Evolutionary conservation across 2,888 invertebrate genomes (phyloP).

Genomic region (Notocelia uddmanniana): DNA sequence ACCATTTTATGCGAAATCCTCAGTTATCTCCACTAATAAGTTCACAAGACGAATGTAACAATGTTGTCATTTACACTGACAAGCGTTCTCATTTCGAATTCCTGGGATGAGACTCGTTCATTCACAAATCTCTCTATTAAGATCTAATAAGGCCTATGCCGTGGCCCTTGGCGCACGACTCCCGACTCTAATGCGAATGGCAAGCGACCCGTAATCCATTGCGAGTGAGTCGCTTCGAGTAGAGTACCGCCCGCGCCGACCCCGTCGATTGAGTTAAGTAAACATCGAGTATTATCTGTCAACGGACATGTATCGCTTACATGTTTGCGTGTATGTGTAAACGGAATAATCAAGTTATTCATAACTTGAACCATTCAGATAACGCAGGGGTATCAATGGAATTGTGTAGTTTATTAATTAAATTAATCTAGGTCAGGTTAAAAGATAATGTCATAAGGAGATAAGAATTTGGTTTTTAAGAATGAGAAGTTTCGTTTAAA

Average conservation of each 20-base stretch:
- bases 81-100: constrained; percentile 71
- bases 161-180: constrained; percentile 61
- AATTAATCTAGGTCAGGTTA: constrained; percentile 62
- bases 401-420: constrained; percentile 55
- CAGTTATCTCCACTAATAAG: constrained; percentile 15
- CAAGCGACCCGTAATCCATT: constrained; percentile 62
- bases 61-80: constrained; percentile 62
- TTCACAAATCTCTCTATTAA: constrained; percentile 74
- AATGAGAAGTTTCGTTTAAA: background rate
- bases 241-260: constrained; percentile 69
- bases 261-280: constrained; percentile 83
- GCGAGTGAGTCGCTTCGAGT: constrained; percentile 56
- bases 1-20: constrained; percentile 35
- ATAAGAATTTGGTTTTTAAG: constrained; percentile 4
- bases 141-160: constrained; percentile 70
- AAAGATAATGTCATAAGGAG: constrained; percentile 46
- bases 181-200: constrained; percentile 66
- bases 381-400: constrained; percentile 50
- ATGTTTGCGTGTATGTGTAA: constrained; percentile 66
- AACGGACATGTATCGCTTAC: constrained; percentile 78
- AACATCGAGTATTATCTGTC: constrained; percentile 85
- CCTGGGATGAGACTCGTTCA: constrained; percentile 83
- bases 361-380: constrained; percentile 69
- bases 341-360: constrained; percentile 77
- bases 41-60: constrained; percentile 51